These are phyloP conservation scores for Oikopleura vanhoeffeni DNA, from an alignment of 23 tunicate genomes.

Conservation along the genomic window DNA sequence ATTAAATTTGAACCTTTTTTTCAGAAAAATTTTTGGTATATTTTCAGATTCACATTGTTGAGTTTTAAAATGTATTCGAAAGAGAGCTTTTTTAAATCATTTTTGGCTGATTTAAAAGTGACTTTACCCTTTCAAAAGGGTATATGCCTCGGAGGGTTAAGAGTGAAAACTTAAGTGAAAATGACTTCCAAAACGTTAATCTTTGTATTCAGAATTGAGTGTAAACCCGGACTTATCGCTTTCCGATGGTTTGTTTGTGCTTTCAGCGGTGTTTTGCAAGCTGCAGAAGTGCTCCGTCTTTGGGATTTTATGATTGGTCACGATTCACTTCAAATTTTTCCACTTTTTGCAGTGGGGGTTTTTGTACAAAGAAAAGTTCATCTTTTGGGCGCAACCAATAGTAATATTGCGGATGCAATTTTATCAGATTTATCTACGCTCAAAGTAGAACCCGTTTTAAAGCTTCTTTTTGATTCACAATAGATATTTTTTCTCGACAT, in stretches of 20 bases:
- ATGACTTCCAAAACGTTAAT: too few species aligned
- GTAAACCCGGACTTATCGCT: constrained; percentile 37
- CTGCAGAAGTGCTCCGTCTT: constrained; percentile 53
- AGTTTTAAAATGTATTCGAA: too few species aligned
- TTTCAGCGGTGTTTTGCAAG: constrained; percentile 69
- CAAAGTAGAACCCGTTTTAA: constrained; percentile 44
- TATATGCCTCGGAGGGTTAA: too few species aligned
- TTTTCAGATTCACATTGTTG: too few species aligned
- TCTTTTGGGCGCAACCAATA: constrained; percentile 42
- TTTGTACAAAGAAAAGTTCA: constrained; percentile 60
- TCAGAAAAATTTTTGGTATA: too few species aligned
- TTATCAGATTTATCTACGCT: constrained; percentile 58
- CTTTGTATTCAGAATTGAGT: neutral
- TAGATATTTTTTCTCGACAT: too few species aligned
- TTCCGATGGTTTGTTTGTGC: constrained; percentile 92
- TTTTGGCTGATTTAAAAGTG: too few species aligned
- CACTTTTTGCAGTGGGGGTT: constrained; percentile 69
- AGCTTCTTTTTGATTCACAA: constrained; percentile 24
- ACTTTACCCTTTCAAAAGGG: too few species aligned
- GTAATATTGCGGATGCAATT: constrained; percentile 22
- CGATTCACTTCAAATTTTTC: constrained; percentile 35
- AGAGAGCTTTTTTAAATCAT: too few species aligned
- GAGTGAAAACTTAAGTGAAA: too few species aligned
- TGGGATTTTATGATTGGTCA: constrained; percentile 92
- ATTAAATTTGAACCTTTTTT: too few species aligned